A percentile compares a stretch with the other conserved stretches of the same genome.
phyloP scores from a whole-genome alignment of 1,140 invertebrate species.

The Asobara japonica region DNA sequence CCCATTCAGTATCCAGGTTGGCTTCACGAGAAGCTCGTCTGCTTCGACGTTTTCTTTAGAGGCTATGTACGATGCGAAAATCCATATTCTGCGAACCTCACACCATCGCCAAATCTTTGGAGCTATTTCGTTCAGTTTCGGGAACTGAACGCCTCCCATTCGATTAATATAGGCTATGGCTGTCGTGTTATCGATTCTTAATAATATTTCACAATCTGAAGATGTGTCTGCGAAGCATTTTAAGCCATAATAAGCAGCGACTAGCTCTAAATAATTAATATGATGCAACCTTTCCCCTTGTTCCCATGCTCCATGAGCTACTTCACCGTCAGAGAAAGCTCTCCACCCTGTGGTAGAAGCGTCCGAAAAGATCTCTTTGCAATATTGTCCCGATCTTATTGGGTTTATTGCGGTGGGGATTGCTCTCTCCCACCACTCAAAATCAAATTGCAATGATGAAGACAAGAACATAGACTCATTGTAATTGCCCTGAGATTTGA shows the following conservation, averaged over 20 bases:
- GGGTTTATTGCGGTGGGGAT: not conserved
- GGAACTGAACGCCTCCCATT: no score
- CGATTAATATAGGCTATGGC: not conserved
- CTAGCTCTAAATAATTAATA: conserved; percentile 32
- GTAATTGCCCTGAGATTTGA: no score
- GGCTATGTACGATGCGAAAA: not conserved
- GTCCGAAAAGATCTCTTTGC: conserved; percentile 22
- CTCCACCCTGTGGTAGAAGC: conserved; percentile 26
- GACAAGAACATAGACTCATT: no score
- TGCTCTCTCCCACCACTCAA: no score
- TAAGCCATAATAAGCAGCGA: conserved; percentile 7
- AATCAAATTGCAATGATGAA: no score
- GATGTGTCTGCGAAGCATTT: conserved; percentile 22
- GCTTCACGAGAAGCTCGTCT: conserved; percentile 37
- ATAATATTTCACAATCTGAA: conserved; percentile 8
- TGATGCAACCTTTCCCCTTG: not conserved
- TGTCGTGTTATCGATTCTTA: not conserved
- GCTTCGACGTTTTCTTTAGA: no score
- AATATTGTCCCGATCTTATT: not conserved
- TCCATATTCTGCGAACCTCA: not conserved
- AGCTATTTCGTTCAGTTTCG: no score
- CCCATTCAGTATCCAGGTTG: conserved; percentile 32
- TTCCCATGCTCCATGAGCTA: conserved; percentile 15
- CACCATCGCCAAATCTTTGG: not conserved
- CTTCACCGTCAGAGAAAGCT: conserved; percentile 10